These are phyloP conservation scores for Drosophila colorata DNA, from an alignment of 2,888 invertebrate species.

Conservation along the genomic window DNA sequence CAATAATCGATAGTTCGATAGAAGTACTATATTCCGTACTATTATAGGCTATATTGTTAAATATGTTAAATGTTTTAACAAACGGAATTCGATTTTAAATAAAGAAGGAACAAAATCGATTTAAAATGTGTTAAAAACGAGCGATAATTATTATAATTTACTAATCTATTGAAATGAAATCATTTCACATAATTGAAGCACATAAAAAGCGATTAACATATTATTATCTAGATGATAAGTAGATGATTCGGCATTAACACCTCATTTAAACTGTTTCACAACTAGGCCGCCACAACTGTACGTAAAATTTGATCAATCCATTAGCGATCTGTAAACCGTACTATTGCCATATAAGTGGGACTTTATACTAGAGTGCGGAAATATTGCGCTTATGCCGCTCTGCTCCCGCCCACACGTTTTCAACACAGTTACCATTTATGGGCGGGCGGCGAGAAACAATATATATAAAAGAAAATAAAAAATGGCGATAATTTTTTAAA, in stretches of 20 bases:
- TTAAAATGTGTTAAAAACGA: neutral
- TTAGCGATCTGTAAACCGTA: slow-evolving; percentile 26
- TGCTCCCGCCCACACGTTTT: slow-evolving; percentile 34
- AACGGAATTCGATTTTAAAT: too few relatives aligned
- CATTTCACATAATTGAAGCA: slow-evolving; percentile 7
- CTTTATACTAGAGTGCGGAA: slow-evolving; percentile 26
- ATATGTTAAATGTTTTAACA: too few relatives aligned
- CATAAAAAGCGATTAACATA: slow-evolving; percentile 17
- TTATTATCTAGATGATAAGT: slow-evolving; percentile 24
- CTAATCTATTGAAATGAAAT: slow-evolving; percentile 3
- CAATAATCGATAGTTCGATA: neutral
- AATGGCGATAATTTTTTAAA: slow-evolving; percentile 23
- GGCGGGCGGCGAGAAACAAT: slow-evolving; percentile 18
- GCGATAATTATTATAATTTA: neutral
- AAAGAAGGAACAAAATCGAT: neutral
- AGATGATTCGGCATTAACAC: slow-evolving; percentile 37
- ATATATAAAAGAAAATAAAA: neutral
- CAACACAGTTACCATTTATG: slow-evolving; percentile 35
- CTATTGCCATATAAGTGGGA: slow-evolving; percentile 21
- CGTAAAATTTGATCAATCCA: slow-evolving; percentile 23
- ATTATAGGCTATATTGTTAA: too few relatives aligned
- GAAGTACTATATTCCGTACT: neutral
- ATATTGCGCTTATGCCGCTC: slow-evolving; percentile 28
- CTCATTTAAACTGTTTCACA: slow-evolving; percentile 12
- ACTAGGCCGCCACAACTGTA: slow-evolving; percentile 16